A percentile compares a stretch with the other conserved stretches of the same genome.
Evolutionary conservation across 1,140 invertebrate genomes (phyloP).

Genomic region (Condylostylus longicornis): DNA sequence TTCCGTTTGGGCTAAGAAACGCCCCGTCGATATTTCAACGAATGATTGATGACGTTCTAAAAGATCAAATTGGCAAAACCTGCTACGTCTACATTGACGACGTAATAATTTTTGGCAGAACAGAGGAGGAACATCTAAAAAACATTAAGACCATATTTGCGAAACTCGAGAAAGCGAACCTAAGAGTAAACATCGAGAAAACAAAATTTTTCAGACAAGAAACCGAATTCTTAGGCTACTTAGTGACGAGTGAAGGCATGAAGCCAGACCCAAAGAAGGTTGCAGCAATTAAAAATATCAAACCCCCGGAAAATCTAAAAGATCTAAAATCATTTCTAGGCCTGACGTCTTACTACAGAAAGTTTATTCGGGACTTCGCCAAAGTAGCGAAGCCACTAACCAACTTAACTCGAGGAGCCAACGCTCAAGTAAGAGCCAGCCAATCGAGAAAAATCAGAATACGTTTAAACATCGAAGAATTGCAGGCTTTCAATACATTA

Average conservation of each 20-base stretch:
- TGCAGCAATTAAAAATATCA: slow-evolving; percentile 1
- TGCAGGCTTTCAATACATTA: slow-evolving; percentile 25
- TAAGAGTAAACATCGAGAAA: slow-evolving; percentile 4
- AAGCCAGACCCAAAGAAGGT: slow-evolving; percentile 2
- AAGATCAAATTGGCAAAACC: slow-evolving; percentile 12
- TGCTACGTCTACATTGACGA: slow-evolving; percentile 25
- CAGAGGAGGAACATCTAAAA: neutral
- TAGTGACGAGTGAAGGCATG: slow-evolving; percentile 2
- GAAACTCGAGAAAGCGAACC: neutral
- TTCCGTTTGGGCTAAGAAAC: slow-evolving; percentile 30
- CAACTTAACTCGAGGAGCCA: neutral
- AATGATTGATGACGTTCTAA: slow-evolving; percentile 29
- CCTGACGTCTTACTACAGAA: neutral
- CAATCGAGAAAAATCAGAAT: slow-evolving; percentile 3
- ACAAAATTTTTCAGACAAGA: slow-evolving; percentile 1
- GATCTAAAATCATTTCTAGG: slow-evolving; percentile 5
- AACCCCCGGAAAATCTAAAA: slow-evolving; percentile 1
- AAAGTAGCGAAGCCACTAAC: no score
- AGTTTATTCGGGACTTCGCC: neutral
- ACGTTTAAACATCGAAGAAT: slow-evolving; percentile 3
- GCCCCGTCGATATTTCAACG: slow-evolving; percentile 31
- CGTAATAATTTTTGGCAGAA: slow-evolving; percentile 8
- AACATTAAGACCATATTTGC: slow-evolving; percentile 1
- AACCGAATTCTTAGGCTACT: slow-evolving; percentile 1
- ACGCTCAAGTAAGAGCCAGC: slow-evolving; percentile 3